A percentile compares a stretch with the other conserved stretches of the same genome.
These are phyloP conservation scores for Drosophila formosana DNA, from an alignment of 2,888 invertebrate species.

Conservation along the genomic window DNA sequence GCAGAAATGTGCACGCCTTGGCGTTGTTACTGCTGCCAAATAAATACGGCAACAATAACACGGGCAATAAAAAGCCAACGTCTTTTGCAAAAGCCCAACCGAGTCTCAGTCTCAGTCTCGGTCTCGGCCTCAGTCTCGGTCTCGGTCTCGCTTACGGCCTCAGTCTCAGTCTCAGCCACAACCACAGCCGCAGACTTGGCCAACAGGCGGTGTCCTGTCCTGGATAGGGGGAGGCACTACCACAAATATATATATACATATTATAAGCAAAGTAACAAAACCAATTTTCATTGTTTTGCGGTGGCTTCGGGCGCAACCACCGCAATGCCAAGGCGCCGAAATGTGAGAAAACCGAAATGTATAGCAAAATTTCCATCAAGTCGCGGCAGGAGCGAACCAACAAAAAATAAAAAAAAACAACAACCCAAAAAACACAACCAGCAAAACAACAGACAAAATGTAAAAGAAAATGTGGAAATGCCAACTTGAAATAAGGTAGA, in stretches of 20 bases:
- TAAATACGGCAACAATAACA: slow-evolving; percentile 76
- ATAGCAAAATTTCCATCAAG: slow-evolving; percentile 68
- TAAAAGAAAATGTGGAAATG: slow-evolving; percentile 58
- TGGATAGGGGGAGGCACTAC: slow-evolving; percentile 3
- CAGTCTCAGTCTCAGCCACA: slow-evolving; percentile 24
- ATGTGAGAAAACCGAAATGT: slow-evolving; percentile 62
- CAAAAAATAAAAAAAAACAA: not conserved
- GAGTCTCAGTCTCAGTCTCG: slow-evolving; percentile 8
- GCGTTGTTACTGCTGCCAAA: slow-evolving; percentile 61
- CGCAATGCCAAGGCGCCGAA: slow-evolving; percentile 50
- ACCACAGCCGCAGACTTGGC: slow-evolving; percentile 61
- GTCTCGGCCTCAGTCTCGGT: not conserved
- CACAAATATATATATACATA: slow-evolving; percentile 29
- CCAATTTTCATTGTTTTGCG: slow-evolving; percentile 81
- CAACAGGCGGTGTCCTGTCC: slow-evolving; percentile 37
- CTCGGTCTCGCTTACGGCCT: not conserved
- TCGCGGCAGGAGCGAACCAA: not conserved
- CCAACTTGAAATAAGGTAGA: slow-evolving; percentile 62
- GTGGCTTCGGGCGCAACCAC: slow-evolving; percentile 57
- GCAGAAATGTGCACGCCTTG: slow-evolving; percentile 47
- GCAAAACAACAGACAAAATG: slow-evolving; percentile 22
- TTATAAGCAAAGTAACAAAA: slow-evolving; percentile 71
- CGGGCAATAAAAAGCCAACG: slow-evolving; percentile 74
- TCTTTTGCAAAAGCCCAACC: slow-evolving; percentile 45
- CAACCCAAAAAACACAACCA: not conserved